These are phyloP conservation scores for Crocallis elinguaria DNA, from an alignment of 2,888 invertebrate species.

Conservation along the genomic window DNA sequence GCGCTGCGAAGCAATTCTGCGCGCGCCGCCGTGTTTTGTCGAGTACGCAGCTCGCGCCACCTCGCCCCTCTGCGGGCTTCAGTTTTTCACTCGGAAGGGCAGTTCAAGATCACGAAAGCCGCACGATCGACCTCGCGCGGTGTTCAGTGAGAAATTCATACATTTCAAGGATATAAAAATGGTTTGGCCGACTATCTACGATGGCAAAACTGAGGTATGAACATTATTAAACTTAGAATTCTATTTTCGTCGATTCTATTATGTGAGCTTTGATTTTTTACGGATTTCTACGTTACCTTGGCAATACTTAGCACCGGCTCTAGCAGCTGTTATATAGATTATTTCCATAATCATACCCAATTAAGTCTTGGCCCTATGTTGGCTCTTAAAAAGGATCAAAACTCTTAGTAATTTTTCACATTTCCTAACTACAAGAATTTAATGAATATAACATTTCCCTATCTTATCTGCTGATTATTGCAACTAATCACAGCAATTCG, in stretches of 20 bases:
- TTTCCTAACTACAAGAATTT: neutral
- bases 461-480: conserved; percentile 19
- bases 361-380: neutral
- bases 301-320: conserved; percentile 49
- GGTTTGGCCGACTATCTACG: conserved; percentile 77
- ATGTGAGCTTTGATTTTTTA: conserved; percentile 54
- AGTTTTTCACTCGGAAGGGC: conserved; percentile 79
- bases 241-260: conserved; percentile 54
- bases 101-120: conserved; percentile 82
- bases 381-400: neutral
- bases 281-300: conserved; percentile 51
- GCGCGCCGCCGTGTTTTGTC: conserved; percentile 67
- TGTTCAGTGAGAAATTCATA: conserved; percentile 58
- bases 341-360: neutral
- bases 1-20: conserved; percentile 61
- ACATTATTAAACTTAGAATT: conserved; percentile 31
- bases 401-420: neutral
- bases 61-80: conserved; percentile 65
- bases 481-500: conserved; percentile 14
- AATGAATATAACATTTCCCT: conserved; percentile 1
- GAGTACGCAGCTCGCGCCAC: conserved; percentile 72
- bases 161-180: conserved; percentile 59
- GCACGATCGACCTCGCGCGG: conserved; percentile 60
- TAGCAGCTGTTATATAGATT: conserved; percentile 21
- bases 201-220: conserved; percentile 71